Base-by-base conservation (phyloP, 1,140 invertebrate species). In the Pseudobourletiella spinata region DNA sequence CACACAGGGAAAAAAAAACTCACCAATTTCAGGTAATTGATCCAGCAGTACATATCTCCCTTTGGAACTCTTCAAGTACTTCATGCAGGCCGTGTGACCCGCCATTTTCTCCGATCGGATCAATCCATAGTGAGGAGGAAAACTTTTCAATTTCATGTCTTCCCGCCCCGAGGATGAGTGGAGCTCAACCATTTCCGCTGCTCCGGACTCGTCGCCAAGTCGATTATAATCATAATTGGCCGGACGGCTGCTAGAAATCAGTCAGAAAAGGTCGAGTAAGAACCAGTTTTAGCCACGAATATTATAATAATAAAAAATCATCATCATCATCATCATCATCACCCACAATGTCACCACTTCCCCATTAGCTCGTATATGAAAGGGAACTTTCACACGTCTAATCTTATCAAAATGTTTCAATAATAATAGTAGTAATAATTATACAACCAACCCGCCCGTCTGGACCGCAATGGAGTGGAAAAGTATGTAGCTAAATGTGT, bases 21-120 rank as follows among this genome's bases (percentile, higher is more conserved):
- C 75, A 82, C 81, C 89, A 63, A 91, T 87, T 66, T 86, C 83
- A 71, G 84, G 82, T 57, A 91, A 78, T 70, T 88, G 86, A 46
- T 85, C 82, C 58, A 86, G 79, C 58, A 90, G 79, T 66, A 82
- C 81, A 73, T 90, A 92, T 65, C 89, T 79, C 2, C 82, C 76
- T 67, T 76, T 79, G 26, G 78, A 79, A 26, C 64, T 66, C 68
- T 80, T 76, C 63, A 86, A 77, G 76, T 86, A 86, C 66, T 82
- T 79, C 64, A 82, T 80, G 64, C 83, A 86, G 50, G 81, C 80
- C 57, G 78, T 77, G 66, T 84, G 77, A 50, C 80, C 82, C 42
- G 55, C 55, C 79, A 78, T 66, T 84, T 82, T 63, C 83, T 75
- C 65, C 56, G 65, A 50, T 54, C 62, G 60, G 56, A 68, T 61